A percentile compares a stretch with the other conserved stretches of the same genome.
Conservation (phyloP, 2,888 invertebrate genomes). For the Atethmia centrago region DNA sequence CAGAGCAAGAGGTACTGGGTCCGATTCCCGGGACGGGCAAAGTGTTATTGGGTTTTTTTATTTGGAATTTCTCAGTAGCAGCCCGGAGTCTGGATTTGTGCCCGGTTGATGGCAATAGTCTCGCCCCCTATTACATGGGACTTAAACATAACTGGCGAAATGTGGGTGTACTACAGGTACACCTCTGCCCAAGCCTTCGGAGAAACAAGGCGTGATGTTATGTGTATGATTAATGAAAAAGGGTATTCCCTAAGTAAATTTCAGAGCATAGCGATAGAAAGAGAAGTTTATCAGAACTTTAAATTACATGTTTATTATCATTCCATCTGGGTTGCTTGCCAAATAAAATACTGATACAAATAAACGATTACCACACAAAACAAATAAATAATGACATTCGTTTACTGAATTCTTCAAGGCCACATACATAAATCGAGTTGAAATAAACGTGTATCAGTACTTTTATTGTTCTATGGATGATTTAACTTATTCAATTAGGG, state of each 20-base stretch:
- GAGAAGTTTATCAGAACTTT: slow-evolving; percentile 17
- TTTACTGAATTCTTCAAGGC: slow-evolving; percentile 44
- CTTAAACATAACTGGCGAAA: too few relatives aligned
- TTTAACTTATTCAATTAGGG: neutral
- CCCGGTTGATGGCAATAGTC: too few relatives aligned
- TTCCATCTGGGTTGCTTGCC: slow-evolving; percentile 28
- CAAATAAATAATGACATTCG: slow-evolving; percentile 34
- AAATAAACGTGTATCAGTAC: slow-evolving; percentile 28
- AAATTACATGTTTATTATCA: slow-evolving; percentile 17
- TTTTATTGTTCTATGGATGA: neutral
- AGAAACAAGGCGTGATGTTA: too few relatives aligned
- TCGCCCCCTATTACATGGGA: too few relatives aligned
- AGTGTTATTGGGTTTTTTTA: too few relatives aligned
- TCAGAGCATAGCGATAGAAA: neutral
- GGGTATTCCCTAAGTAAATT: neutral
- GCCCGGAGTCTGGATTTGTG: too few relatives aligned
- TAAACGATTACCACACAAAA: slow-evolving; percentile 40
- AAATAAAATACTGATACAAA: slow-evolving; percentile 43
- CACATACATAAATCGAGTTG: slow-evolving; percentile 9
- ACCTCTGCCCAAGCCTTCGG: too few relatives aligned
- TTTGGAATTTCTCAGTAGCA: too few relatives aligned
- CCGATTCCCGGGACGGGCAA: too few relatives aligned
- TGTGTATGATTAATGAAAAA: too few relatives aligned
- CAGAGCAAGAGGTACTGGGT: too few relatives aligned
- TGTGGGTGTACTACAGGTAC: too few relatives aligned